Percentiles rank a stretch among this genome's conserved stretches.
Evolutionary conservation across 1,140 invertebrate genomes (phyloP).

Genomic region (Apis cerana): DNA sequence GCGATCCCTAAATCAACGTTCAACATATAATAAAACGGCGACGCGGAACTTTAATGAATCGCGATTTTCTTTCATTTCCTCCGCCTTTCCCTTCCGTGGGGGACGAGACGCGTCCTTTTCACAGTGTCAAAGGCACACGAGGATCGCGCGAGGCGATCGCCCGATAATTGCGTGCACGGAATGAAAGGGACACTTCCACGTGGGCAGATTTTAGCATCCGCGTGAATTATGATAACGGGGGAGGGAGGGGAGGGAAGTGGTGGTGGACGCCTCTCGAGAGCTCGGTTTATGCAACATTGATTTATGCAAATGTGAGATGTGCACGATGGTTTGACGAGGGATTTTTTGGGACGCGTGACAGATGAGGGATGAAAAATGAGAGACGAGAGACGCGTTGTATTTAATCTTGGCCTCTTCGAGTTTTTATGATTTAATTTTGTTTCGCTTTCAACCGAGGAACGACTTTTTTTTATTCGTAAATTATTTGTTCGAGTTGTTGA

Average conservation of each 20-base stretch:
- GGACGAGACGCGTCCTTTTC: constrained; percentile 37
- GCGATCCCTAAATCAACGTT: constrained; percentile 78
- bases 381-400: too few species aligned
- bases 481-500: too few species aligned
- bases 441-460: too few species aligned
- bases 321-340: neutral
- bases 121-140: constrained; percentile 53
- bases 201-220: neutral
- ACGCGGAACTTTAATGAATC: constrained; percentile 73
- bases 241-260: too few species aligned
- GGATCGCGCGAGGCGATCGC: constrained; percentile 32
- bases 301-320: neutral
- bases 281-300: constrained; percentile 5
- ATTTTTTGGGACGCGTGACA: too few species aligned
- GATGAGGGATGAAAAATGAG: too few species aligned
- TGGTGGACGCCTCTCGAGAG: neutral
- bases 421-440: too few species aligned
- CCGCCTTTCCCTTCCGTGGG: neutral
- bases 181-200: constrained; percentile 19
- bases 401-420: too few species aligned
- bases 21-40: constrained; percentile 78
- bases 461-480: too few species aligned
- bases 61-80: constrained; percentile 67
- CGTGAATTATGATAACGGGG: constrained; percentile 3
- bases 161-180: constrained; percentile 39